Evolutionary conservation across 2,113 vertebrate species (phyloP).

Genomic region (Cheilinus undulatus): DNA sequence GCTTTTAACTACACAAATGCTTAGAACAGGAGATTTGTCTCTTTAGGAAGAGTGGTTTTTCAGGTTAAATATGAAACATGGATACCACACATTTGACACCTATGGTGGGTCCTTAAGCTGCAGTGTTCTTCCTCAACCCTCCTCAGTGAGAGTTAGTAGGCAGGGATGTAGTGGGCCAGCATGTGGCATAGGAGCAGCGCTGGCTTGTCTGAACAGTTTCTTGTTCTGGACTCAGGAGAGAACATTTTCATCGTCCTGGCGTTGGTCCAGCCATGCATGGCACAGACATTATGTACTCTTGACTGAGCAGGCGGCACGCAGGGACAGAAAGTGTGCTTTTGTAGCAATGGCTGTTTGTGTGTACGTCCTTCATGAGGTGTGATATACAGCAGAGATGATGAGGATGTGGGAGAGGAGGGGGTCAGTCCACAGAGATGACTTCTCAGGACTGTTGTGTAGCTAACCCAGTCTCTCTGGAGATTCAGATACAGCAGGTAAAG

Average conservation of each 20-base stretch:
- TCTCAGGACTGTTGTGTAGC: not conserved
- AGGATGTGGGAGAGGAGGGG: slow-evolving; percentile 17
- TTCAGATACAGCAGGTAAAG: slow-evolving; percentile 1
- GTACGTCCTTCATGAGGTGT: slow-evolving; percentile 24
- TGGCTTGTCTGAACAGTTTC: slow-evolving; percentile 52
- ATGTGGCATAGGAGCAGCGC: slow-evolving; percentile 42
- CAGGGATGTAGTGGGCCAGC: slow-evolving; percentile 27
- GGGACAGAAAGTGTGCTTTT: slow-evolving; percentile 40
- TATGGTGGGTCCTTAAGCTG: too few species aligned
- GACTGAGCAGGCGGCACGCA: slow-evolving; percentile 42
- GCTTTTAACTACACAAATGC: too few species aligned
- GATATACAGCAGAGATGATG: slow-evolving; percentile 22
- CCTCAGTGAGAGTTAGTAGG: slow-evolving; percentile 27
- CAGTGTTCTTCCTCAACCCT: slow-evolving; percentile 4
- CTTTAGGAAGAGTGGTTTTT: too few species aligned
- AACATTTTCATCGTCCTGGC: slow-evolving; percentile 70
- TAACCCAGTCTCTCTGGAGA: slow-evolving; percentile 15
- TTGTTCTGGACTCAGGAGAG: slow-evolving; percentile 49
- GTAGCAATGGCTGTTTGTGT: slow-evolving; percentile 30
- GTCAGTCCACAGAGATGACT: slow-evolving; percentile 10
- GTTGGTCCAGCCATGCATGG: slow-evolving; percentile 67
- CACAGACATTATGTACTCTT: slow-evolving; percentile 63
- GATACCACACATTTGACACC: too few species aligned
- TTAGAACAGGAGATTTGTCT: too few species aligned
- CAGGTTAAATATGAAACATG: too few species aligned